phyloP scores from a whole-genome alignment of 1,140 invertebrate species.

The Cydia splendana region DNA sequence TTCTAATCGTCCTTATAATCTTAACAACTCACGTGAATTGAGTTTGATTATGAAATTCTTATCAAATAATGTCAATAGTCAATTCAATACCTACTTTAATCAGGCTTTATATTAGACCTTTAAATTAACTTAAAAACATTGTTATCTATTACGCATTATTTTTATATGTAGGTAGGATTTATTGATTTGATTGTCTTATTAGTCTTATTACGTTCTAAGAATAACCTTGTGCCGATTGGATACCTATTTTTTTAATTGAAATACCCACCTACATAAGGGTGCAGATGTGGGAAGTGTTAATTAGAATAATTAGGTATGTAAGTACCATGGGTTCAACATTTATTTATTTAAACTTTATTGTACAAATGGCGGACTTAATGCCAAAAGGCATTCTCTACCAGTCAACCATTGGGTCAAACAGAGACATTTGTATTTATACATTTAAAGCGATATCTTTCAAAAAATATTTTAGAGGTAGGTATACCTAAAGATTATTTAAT shows the following conservation, averaged over 20 bases:
- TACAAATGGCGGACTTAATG: no score
- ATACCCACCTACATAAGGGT: background rate
- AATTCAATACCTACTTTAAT: background rate
- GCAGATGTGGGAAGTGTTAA: no score
- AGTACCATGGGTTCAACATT: no score
- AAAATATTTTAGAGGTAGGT: no score
- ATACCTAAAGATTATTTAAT: no score
- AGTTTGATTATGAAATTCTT: constrained; percentile 6
- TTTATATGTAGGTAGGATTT: background rate
- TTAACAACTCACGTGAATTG: constrained; percentile 16
- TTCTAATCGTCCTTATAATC: background rate
- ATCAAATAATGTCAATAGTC: constrained; percentile 26
- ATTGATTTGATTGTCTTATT: background rate
- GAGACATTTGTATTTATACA: no score
- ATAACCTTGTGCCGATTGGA: background rate
- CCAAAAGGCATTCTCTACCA: no score
- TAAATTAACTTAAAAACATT: background rate
- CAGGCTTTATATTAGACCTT: background rate
- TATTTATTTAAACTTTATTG: no score
- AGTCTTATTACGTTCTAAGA: background rate
- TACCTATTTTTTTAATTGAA: background rate
- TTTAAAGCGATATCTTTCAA: no score
- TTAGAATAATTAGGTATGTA: no score
- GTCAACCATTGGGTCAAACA: no score
- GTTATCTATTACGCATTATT: constrained; percentile 26